A percentile compares a stretch with the other conserved stretches of the same genome.
These are phyloP conservation scores for Hepsetus odoe DNA, from an alignment of 2,113 vertebrate genomes.

Conservation along the genomic window DNA sequence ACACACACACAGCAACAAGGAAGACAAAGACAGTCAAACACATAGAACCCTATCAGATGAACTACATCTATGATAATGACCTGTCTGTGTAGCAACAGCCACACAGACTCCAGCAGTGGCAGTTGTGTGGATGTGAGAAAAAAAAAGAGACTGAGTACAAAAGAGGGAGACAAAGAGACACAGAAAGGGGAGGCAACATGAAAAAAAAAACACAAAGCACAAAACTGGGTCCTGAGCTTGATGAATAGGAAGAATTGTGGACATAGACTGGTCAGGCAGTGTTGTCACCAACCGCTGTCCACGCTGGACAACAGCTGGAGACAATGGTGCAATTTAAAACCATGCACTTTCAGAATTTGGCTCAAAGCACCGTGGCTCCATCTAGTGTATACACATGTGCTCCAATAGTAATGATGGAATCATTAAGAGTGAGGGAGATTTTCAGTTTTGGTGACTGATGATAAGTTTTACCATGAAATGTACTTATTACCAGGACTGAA, in stretches of 20 bases:
- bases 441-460: too few relatives aligned
- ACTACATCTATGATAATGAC: constrained; percentile 1
- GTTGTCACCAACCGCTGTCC: not conserved
- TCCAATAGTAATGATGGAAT: too few relatives aligned
- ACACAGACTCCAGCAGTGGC: not conserved
- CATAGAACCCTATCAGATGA: not conserved
- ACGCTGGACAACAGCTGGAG: not conserved
- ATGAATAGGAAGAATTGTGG: not conserved
- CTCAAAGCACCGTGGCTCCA: not conserved
- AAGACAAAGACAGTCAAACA: constrained; percentile 13
- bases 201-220: constrained; percentile 14
- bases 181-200: not conserved
- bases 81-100: not conserved
- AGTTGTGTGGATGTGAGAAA: not conserved
- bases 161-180: not conserved
- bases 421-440: too few relatives aligned
- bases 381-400: not conserved
- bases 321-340: not conserved
- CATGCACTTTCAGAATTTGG: not conserved
- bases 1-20: not conserved
- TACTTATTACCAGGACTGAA: too few relatives aligned
- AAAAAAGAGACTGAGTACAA: not conserved
- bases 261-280: not conserved
- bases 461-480: too few relatives aligned
- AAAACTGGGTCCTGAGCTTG: not conserved